Evolutionary conservation across 2,888 invertebrate genomes (phyloP).

Genomic region (Caenorhabditis uteleia): DNA sequence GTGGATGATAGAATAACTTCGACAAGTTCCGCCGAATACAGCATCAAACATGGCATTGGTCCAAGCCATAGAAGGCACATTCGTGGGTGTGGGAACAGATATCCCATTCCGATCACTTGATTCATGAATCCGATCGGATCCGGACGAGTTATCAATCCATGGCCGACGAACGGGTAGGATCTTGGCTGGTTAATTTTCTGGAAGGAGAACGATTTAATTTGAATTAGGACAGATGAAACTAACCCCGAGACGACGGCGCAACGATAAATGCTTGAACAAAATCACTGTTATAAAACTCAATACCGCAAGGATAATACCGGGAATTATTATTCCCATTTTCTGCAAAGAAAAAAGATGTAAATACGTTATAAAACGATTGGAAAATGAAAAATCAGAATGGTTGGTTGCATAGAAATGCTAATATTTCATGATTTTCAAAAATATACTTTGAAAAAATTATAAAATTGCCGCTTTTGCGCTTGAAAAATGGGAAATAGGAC

Average conservation of each 20-base stretch:
- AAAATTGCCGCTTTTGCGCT: too few relatives aligned
- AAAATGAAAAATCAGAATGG: too few relatives aligned
- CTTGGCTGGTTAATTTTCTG: slow-evolving; percentile 75
- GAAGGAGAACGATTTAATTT: background rate
- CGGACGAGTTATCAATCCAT: slow-evolving; percentile 75
- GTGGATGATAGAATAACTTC: slow-evolving; percentile 54
- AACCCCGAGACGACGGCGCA: slow-evolving; percentile 24
- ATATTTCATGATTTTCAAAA: too few relatives aligned
- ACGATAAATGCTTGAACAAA: slow-evolving; percentile 20
- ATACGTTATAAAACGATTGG: too few relatives aligned
- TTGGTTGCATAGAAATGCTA: too few relatives aligned
- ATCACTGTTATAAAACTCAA: slow-evolving; percentile 8
- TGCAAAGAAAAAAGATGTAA: too few relatives aligned
- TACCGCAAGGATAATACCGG: slow-evolving; percentile 7
- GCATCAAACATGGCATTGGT: slow-evolving; percentile 58
- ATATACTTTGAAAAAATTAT: too few relatives aligned
- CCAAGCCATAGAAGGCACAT: slow-evolving; percentile 64
- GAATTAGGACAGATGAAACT: background rate
- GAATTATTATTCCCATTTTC: slow-evolving; percentile 29
- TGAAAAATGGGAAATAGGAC: too few relatives aligned
- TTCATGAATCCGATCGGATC: slow-evolving; percentile 74
- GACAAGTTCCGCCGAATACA: slow-evolving; percentile 60
- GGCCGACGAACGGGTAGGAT: slow-evolving; percentile 75
- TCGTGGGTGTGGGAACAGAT: slow-evolving; percentile 61
- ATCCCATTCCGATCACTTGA: slow-evolving; percentile 62